These are phyloP conservation scores for Reticulitermes lucifugus DNA, from an alignment of 2,888 invertebrate species.

Conservation along the genomic window DNA sequence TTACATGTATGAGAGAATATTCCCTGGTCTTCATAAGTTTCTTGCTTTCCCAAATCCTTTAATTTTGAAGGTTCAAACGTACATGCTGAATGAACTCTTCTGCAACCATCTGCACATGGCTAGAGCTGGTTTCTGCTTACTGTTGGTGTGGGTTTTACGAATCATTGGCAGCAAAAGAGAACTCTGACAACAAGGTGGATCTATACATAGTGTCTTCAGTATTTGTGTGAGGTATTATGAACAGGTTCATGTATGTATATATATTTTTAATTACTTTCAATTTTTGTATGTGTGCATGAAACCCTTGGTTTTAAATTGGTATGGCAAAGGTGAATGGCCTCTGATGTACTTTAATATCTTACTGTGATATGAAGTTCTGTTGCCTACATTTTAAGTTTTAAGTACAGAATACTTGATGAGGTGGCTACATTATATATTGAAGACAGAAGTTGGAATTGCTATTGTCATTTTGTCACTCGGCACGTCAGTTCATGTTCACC, in stretches of 20 bases:
- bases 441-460: not conserved
- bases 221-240: not conserved
- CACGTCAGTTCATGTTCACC: not conserved
- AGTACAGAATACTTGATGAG: not conserved
- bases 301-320: not conserved
- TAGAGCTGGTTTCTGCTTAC: not conserved
- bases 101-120: not conserved
- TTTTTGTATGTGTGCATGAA: not conserved
- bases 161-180: not conserved
- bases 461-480: not conserved
- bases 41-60: too few species aligned
- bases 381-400: constrained; percentile 1
- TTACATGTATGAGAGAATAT: too few species aligned
- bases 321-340: constrained; percentile 1
- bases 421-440: not conserved
- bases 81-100: not conserved
- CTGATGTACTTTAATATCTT: not conserved
- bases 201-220: not conserved
- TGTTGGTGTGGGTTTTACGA: not conserved
- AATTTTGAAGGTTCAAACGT: too few species aligned
- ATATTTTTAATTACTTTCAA: not conserved
- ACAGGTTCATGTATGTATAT: not conserved
- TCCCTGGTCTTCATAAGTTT: too few species aligned
- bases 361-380: not conserved
- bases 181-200: not conserved